A percentile compares a stretch with the other conserved stretches of the same genome.
Conservation (phyloP, 2,888 invertebrate species). For the Colletes collaris region DNA sequence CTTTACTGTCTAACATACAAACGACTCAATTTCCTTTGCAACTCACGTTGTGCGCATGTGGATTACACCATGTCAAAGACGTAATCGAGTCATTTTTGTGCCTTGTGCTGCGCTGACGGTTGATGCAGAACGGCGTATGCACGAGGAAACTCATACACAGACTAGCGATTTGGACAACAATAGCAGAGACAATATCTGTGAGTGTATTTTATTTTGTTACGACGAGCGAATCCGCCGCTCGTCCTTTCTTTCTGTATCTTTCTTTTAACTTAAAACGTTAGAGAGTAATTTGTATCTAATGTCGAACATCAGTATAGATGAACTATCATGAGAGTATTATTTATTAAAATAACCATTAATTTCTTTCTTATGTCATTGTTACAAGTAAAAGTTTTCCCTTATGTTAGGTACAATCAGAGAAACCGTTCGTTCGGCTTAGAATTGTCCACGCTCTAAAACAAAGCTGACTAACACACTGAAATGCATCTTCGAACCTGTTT, state of each 20-base stretch:
- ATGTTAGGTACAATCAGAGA: slow-evolving; percentile 14
- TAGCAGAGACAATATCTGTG: slow-evolving; percentile 77
- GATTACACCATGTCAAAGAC: slow-evolving; percentile 59
- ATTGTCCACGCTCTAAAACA: slow-evolving; percentile 3
- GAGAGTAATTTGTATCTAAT: slow-evolving; percentile 19
- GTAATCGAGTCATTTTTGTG: slow-evolving; percentile 76
- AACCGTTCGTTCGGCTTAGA: slow-evolving; percentile 6
- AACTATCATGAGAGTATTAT: background rate
- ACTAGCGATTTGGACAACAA: slow-evolving; percentile 78
- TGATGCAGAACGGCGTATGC: slow-evolving; percentile 77
- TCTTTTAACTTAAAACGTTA: slow-evolving; percentile 23
- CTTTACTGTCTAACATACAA: slow-evolving; percentile 53
- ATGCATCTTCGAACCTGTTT: slow-evolving; percentile 38
- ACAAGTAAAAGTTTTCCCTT: slow-evolving; percentile 24
- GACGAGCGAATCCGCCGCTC: slow-evolving; percentile 10
- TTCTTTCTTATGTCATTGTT: slow-evolving; percentile 3
- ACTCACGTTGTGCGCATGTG: slow-evolving; percentile 56
- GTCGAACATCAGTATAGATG: slow-evolving; percentile 22
- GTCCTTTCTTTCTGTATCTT: slow-evolving; percentile 34
- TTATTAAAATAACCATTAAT: background rate
- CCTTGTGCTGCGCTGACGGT: slow-evolving; percentile 77
- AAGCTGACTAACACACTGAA: slow-evolving; percentile 22
- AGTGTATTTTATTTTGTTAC: slow-evolving; percentile 68
- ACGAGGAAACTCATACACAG: slow-evolving; percentile 78
- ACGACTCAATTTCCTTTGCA: slow-evolving; percentile 56